Conservation (phyloP, 37 sponge, comb jelly and placozoan genomes). For the Halisarca cf. caerulea region DNA sequence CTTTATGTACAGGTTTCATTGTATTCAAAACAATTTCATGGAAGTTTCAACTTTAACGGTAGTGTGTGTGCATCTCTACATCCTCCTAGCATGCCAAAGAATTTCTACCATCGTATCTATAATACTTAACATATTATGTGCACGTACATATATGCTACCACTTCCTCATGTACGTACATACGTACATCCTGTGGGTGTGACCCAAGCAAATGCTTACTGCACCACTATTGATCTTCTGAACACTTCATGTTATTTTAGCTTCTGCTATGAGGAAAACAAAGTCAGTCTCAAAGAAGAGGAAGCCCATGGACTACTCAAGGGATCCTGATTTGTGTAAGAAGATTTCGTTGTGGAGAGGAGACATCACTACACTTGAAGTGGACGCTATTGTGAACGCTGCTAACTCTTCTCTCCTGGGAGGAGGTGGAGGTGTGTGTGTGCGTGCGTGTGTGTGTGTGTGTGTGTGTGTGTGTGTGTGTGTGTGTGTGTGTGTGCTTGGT, state of each 20-base stretch:
- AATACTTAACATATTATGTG: too few relatives aligned
- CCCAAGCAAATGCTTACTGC: neutral
- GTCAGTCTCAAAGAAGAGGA: neutral
- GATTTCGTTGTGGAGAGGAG: slow-evolving; percentile 88
- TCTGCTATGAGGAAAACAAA: neutral
- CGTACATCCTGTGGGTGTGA: neutral
- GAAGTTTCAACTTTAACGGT: too few relatives aligned
- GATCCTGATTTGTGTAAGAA: slow-evolving; percentile 58
- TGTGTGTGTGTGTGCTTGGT: neutral
- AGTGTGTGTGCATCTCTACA: too few relatives aligned
- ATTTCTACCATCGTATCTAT: too few relatives aligned
- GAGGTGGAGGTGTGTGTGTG: slow-evolving; percentile 78
- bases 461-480: neutral
- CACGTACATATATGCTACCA: too few relatives aligned
- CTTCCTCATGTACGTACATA: neutral
- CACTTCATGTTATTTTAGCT: too few relatives aligned
- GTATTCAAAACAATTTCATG: too few relatives aligned
- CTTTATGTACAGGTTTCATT: too few relatives aligned
- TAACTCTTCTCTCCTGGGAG: slow-evolving; percentile 85
- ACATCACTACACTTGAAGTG: slow-evolving; percentile 89
- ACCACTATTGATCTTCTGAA: too few relatives aligned
- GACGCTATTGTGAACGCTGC: slow-evolving; percentile 99
- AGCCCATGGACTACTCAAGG: neutral
- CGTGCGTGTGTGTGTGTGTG: slow-evolving; percentile 22
- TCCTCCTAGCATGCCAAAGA: too few relatives aligned